Evolutionary conservation across 2,888 invertebrate species (phyloP).

Genomic region (Mimas tiliae): DNA sequence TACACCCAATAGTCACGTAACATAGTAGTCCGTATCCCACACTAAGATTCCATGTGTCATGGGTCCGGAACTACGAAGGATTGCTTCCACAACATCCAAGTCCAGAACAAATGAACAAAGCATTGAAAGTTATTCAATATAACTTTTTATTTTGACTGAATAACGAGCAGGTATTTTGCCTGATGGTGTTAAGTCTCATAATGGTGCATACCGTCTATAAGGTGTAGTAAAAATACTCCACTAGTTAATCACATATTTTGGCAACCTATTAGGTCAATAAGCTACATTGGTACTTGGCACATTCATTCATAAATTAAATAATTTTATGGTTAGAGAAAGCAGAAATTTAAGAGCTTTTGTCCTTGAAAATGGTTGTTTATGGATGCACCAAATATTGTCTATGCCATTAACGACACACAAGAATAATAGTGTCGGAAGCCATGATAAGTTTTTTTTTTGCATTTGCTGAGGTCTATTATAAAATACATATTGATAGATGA

Average conservation of each 20-base stretch:
- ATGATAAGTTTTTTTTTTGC: not conserved
- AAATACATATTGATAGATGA: no score
- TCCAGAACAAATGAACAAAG: not conserved
- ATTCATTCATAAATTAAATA: no score
- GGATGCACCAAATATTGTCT: not conserved
- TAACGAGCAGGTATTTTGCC: no score
- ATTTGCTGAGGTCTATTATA: no score
- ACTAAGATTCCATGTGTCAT: not conserved
- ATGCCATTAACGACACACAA: not conserved
- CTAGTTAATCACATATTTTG: no score
- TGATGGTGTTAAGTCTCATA: no score
- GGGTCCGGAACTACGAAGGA: not conserved
- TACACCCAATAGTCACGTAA: not conserved
- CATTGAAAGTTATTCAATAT: not conserved
- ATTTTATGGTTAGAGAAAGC: not conserved
- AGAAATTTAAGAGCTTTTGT: not conserved
- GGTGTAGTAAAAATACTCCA: no score
- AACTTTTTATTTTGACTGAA: no score
- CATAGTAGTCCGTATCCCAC: not conserved
- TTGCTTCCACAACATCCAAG: not conserved
- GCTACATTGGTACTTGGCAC: no score
- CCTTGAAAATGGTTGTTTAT: not conserved
- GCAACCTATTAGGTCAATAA: no score
- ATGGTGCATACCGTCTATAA: no score
- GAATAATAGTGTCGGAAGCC: not conserved